Conservation (phyloP, 2,888 invertebrate species). For the Falcaria lacertinaria region DNA sequence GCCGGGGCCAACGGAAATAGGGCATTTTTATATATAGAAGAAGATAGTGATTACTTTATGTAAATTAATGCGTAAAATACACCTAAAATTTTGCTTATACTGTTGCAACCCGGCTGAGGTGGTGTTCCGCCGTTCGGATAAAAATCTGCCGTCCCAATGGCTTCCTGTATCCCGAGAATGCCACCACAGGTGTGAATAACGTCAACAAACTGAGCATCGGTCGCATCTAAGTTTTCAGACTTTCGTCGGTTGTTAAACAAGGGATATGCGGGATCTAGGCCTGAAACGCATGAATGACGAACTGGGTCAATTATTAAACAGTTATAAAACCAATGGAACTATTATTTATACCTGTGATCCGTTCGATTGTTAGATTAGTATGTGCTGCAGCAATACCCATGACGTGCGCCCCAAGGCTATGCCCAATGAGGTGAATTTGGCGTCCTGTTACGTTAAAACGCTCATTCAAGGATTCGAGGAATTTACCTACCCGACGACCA, state of each 20-base stretch:
- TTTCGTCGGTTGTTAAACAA: slow-evolving; percentile 79
- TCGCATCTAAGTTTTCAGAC: slow-evolving; percentile 73
- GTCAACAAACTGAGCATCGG: slow-evolving; percentile 82
- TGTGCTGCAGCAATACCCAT: slow-evolving; percentile 47
- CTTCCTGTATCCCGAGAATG: slow-evolving; percentile 80
- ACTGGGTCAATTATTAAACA: no score
- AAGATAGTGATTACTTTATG: no score
- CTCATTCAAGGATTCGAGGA: slow-evolving; percentile 30
- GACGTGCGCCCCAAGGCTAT: slow-evolving; percentile 55
- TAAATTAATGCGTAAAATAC: no score
- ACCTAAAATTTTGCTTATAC: slow-evolving; percentile 46
- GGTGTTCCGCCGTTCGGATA: slow-evolving; percentile 84
- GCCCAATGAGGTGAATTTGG: slow-evolving; percentile 48
- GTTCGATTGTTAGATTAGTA: slow-evolving; percentile 24
- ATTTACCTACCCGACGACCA: slow-evolving; percentile 33
- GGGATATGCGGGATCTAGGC: slow-evolving; percentile 85
- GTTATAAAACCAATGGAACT: no score
- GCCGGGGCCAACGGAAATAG: no score
- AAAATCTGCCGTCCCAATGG: slow-evolving; percentile 84
- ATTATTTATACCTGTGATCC: slow-evolving; percentile 51
- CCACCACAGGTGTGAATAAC: slow-evolving; percentile 86
- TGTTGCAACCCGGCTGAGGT: slow-evolving; percentile 83
- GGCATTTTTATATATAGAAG: no score
- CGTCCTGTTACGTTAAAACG: slow-evolving; percentile 34
- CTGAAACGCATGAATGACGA: no score